phyloP scores from a whole-genome alignment of 2,888 invertebrate species.

The Syritta pipiens region DNA sequence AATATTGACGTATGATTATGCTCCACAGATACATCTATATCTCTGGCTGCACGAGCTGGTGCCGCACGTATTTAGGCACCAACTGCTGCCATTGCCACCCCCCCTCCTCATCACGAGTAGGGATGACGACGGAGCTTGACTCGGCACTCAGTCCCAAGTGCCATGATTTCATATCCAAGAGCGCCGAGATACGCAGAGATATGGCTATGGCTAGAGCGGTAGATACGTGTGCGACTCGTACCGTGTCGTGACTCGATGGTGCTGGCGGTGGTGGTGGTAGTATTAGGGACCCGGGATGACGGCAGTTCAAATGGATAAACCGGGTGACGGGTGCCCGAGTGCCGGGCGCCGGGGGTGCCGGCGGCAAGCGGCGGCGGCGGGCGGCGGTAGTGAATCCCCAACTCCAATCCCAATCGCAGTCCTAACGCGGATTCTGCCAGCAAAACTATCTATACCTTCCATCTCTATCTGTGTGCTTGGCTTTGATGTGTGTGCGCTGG shows the following conservation, averaged over 20 bases:
- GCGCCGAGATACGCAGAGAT: constrained; percentile 51
- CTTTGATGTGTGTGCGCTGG: constrained; percentile 7
- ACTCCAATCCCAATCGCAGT: too few relatives aligned
- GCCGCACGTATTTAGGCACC: constrained; percentile 66
- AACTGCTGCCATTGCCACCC: constrained; percentile 52
- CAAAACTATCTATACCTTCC: constrained; percentile 66
- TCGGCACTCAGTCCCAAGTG: constrained; percentile 68
- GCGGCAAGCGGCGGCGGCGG: not conserved
- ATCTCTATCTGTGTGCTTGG: constrained; percentile 28
- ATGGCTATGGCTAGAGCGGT: constrained; percentile 54
- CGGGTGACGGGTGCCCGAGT: constrained; percentile 13
- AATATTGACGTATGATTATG: constrained; percentile 66
- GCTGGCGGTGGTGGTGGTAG: too few relatives aligned
- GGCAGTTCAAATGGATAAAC: constrained; percentile 67
- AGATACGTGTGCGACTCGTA: constrained; percentile 27
- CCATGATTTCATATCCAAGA: constrained; percentile 69
- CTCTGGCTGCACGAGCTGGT: constrained; percentile 50
- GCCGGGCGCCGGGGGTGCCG: not conserved
- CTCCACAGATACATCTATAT: constrained; percentile 61
- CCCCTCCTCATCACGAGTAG: too few relatives aligned
- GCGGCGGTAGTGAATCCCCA: constrained; percentile 24
- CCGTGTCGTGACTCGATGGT: constrained; percentile 32
- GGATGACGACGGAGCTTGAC: constrained; percentile 46
- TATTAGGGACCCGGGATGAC: constrained; percentile 61
- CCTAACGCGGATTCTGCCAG: constrained; percentile 46